Conservation (phyloP, 2,888 invertebrate genomes). For the Amaurobius ferox region DNA sequence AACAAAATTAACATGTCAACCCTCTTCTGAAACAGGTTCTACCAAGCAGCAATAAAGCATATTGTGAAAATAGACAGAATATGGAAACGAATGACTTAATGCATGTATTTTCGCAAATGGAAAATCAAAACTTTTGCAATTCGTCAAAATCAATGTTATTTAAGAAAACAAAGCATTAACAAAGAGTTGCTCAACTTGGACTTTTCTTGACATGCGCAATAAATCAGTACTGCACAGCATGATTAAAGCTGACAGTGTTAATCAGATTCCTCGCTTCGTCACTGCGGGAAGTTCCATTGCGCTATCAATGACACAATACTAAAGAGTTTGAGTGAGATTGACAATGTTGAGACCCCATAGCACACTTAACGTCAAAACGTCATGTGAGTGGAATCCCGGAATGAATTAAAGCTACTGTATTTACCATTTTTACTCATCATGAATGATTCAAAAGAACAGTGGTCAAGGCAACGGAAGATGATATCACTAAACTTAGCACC, state of each 20-base stretch:
- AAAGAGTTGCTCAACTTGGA: background rate
- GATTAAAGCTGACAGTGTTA: background rate
- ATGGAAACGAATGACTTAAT: too few relatives aligned
- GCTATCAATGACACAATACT: background rate
- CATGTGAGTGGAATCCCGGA: background rate
- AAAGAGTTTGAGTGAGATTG: background rate
- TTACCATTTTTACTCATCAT: background rate
- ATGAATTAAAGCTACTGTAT: background rate
- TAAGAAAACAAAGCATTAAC: background rate
- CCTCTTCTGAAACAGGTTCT: too few relatives aligned
- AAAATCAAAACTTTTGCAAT: too few relatives aligned
- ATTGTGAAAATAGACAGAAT: too few relatives aligned
- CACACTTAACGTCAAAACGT: background rate
- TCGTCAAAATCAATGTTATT: too few relatives aligned
- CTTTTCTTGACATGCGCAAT: background rate
- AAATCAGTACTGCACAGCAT: background rate
- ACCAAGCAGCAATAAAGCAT: too few relatives aligned
- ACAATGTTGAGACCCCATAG: background rate
- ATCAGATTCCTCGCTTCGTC: background rate
- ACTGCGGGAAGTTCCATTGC: background rate
- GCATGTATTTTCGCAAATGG: too few relatives aligned
- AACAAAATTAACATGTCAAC: too few relatives aligned
- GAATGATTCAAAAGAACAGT: slow-evolving; percentile 1
- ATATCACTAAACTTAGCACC: background rate
- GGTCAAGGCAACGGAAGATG: background rate